Evolutionary conservation across 2,888 invertebrate genomes (phyloP).

Genomic region (Himalopsyche tibetana): DNA sequence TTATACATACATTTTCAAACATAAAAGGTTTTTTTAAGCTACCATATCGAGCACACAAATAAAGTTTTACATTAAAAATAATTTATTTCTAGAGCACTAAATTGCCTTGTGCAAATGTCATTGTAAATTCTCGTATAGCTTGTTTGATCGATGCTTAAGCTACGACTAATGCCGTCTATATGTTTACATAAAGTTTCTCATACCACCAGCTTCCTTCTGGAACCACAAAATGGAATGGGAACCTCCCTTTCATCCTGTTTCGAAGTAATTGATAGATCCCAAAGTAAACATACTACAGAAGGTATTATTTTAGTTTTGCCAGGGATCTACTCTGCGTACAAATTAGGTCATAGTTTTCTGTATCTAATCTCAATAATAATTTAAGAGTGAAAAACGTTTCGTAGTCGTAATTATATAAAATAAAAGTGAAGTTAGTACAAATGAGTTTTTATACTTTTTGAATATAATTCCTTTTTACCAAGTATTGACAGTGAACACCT

Average conservation of each 20-base stretch:
- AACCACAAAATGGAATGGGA: not conserved
- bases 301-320: not conserved
- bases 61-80: no score
- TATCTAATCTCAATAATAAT: no score
- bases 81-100: not conserved
- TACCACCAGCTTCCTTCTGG: not conserved
- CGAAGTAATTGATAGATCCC: constrained; percentile 29
- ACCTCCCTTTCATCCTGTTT: not conserved
- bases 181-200: constrained; percentile 20
- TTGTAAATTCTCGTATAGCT: not conserved
- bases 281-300: not conserved
- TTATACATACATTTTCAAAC: no score
- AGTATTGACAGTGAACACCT: no score
- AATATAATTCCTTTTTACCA: no score
- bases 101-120: not conserved
- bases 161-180: constrained; percentile 3
- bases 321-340: not conserved
- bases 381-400: no score
- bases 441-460: no score
- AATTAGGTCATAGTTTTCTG: no score
- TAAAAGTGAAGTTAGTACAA: no score
- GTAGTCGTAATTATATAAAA: no score
- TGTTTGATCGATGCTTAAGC: not conserved
- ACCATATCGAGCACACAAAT: no score
- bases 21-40: no score